Conservation (phyloP, 2,888 invertebrate species). For the Agrochola lota region DNA sequence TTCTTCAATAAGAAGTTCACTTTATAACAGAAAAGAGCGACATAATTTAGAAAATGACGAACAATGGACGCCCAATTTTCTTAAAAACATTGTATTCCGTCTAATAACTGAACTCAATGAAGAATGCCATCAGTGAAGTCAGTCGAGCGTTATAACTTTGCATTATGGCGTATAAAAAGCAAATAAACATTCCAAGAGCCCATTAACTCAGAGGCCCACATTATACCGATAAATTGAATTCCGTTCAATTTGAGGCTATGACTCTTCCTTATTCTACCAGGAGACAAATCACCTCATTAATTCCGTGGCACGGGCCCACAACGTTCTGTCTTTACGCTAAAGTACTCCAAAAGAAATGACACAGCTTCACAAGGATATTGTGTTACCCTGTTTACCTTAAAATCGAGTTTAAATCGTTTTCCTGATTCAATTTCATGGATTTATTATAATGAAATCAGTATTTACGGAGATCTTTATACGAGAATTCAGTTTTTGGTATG, state of each 20-base stretch:
- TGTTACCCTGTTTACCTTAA: slow-evolving; percentile 33
- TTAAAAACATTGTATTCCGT: slow-evolving; percentile 41
- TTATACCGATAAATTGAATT: slow-evolving; percentile 75
- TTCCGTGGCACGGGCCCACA: slow-evolving; percentile 77
- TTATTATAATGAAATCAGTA: neutral
- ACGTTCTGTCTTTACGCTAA: slow-evolving; percentile 71
- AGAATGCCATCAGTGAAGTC: slow-evolving; percentile 56
- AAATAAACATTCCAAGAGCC: slow-evolving; percentile 72
- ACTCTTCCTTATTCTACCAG: slow-evolving; percentile 70
- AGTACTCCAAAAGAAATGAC: slow-evolving; percentile 63
- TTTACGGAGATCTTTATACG: neutral
- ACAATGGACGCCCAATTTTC: slow-evolving; percentile 27
- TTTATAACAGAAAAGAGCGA: slow-evolving; percentile 26
- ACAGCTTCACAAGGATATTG: slow-evolving; percentile 42
- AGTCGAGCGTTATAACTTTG: slow-evolving; percentile 61
- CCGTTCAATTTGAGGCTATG: slow-evolving; percentile 79
- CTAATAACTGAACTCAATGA: slow-evolving; percentile 47
- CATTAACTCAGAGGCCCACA: slow-evolving; percentile 69
- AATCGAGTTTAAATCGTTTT: slow-evolving; percentile 40
- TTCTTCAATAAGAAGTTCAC: slow-evolving; percentile 31
- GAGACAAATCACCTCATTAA: slow-evolving; percentile 85
- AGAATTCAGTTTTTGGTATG: neutral
- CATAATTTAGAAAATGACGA: slow-evolving; percentile 12
- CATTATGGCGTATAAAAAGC: slow-evolving; percentile 68
- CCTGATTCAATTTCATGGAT: neutral